Conservation (phyloP, 1,140 invertebrate genomes). For the Caerostris extrusa region DNA sequence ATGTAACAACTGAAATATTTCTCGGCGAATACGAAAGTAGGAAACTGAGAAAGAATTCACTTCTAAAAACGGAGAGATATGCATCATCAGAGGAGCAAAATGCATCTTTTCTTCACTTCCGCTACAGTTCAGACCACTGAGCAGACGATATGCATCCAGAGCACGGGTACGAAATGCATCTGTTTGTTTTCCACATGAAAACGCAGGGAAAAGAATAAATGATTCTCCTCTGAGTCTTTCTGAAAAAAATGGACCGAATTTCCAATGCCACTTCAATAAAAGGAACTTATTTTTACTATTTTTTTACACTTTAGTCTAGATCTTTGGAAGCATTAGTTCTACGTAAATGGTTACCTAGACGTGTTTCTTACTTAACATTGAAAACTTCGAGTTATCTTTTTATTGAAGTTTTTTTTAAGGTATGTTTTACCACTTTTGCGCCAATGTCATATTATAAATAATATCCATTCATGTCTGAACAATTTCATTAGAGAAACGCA, state of each 20-base stretch:
- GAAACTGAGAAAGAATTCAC: neutral
- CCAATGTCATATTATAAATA: no score
- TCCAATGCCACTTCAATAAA: neutral
- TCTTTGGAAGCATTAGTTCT: neutral
- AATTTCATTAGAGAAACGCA: neutral
- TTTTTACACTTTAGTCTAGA: neutral
- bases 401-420: no score
- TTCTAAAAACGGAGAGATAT: neutral
- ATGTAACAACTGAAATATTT: neutral
- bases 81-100: neutral
- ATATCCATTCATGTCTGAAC: neutral
- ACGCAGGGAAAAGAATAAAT: neutral
- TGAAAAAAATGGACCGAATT: neutral
- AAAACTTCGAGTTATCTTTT: no score
- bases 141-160: slow-evolving; percentile 4
- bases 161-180: neutral
- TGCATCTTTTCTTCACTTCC: neutral
- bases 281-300: neutral
- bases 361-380: no score
- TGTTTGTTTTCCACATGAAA: neutral
- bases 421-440: no score
- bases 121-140: neutral
- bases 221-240: neutral
- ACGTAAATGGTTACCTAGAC: no score
- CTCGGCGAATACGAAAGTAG: neutral